Percentiles rank a stretch among this genome's conserved stretches.
Evolutionary conservation across 2,113 vertebrate species (phyloP).

Genomic region (Scortum barcoo): DNA sequence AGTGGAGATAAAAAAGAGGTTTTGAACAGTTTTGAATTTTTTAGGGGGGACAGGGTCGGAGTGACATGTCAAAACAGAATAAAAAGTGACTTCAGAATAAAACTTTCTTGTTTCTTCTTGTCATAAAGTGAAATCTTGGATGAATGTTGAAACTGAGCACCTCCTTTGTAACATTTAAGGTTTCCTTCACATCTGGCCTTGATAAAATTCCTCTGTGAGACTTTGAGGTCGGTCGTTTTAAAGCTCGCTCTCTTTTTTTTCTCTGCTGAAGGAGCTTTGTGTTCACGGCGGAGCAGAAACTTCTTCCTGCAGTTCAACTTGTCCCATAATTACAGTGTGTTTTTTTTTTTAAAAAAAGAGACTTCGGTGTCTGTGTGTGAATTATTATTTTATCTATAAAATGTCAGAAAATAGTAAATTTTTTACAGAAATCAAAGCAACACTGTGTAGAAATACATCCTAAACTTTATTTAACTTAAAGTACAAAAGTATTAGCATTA

Average conservation of each 20-base stretch:
- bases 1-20: neutral
- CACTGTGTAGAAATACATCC: too few species aligned
- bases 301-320: neutral
- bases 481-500: too few species aligned
- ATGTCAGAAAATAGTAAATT: neutral
- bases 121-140: neutral
- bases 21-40: neutral
- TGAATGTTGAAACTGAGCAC: neutral
- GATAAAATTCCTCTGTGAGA: slow-evolving; percentile 20
- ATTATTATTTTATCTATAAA: neutral
- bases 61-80: neutral
- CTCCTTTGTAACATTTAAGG: neutral
- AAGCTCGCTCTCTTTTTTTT: neutral
- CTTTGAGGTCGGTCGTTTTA: slow-evolving; percentile 6
- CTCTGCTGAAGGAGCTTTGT: slow-evolving; percentile 8
- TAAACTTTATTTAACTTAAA: too few species aligned
- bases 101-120: neutral
- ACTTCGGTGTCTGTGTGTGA: neutral
- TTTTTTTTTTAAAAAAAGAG: too few species aligned
- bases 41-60: neutral
- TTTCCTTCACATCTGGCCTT: slow-evolving; percentile 45
- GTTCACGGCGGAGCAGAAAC: neutral
- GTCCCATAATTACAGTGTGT: neutral
- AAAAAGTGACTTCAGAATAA: neutral
- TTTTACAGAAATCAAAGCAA: too few species aligned